phyloP scores from a whole-genome alignment of 2,888 invertebrate species.

The Drosophila glabriapex region DNA sequence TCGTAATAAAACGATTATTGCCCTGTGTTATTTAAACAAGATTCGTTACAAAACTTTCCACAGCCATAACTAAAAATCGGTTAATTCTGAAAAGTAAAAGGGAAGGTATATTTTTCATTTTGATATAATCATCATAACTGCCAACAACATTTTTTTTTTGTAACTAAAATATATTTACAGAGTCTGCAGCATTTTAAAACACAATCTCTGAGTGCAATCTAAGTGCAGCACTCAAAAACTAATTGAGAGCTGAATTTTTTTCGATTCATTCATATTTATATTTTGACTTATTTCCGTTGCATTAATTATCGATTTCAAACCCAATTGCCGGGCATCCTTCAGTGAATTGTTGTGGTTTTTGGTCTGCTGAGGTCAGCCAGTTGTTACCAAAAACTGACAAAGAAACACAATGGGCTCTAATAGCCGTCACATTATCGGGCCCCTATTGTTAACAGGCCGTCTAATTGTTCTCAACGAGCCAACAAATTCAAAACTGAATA shows the following conservation, averaged over 20 bases:
- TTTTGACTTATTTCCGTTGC: constrained; percentile 25
- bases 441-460: constrained; percentile 44
- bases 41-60: neutral
- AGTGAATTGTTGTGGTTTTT: constrained; percentile 23
- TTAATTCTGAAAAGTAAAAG: neutral
- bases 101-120: neutral
- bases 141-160: neutral
- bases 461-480: constrained; percentile 65
- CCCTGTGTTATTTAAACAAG: neutral
- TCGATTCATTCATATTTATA: constrained; percentile 35
- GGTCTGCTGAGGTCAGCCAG: constrained; percentile 32
- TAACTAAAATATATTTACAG: constrained; percentile 3
- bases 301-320: constrained; percentile 50
- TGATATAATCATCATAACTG: neutral
- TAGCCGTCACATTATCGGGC: constrained; percentile 29
- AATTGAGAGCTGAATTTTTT: constrained; percentile 22
- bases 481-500: constrained; percentile 49
- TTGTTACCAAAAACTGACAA: constrained; percentile 18
- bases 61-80: neutral
- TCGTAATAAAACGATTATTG: neutral
- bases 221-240: constrained; percentile 35
- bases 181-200: constrained; percentile 9
- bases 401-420: constrained; percentile 37
- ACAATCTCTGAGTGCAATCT: constrained; percentile 1
- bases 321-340: constrained; percentile 34